A percentile compares a stretch with the other conserved stretches of the same genome.
These are phyloP conservation scores for Antennarius maculatus DNA, from an alignment of 2,797 vertebrate species.

Conservation along the genomic window DNA sequence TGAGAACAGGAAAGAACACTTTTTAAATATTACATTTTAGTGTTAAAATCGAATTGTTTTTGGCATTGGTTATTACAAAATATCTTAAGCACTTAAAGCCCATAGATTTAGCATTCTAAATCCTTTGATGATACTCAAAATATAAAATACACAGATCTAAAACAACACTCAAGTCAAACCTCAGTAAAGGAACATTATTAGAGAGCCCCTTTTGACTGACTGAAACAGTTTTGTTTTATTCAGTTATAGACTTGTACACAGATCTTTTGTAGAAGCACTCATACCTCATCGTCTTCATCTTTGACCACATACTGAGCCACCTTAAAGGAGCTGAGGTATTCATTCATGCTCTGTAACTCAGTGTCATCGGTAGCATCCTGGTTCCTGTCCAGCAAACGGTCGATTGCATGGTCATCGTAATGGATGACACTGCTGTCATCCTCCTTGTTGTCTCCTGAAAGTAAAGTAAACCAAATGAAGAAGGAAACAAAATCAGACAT, in stretches of 20 bases:
- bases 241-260: neutral
- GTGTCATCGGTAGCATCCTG: constrained; percentile 96
- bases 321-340: constrained; percentile 99
- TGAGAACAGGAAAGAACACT: neutral
- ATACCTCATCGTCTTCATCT: constrained; percentile 96
- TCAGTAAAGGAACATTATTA: neutral
- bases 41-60: too few species aligned
- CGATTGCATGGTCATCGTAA: constrained; percentile 96
- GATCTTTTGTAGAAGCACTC: constrained; percentile 36
- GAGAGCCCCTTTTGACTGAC: neutral
- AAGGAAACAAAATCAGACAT: neutral
- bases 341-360: constrained; percentile 98
- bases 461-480: constrained; percentile 13
- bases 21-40: neutral
- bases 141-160: neutral
- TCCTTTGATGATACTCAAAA: neutral
- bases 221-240: neutral
- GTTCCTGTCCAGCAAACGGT: constrained; percentile 92
- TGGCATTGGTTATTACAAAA: too few species aligned
- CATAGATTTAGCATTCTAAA: neutral
- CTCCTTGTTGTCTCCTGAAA: constrained; percentile 92
- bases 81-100: neutral
- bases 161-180: neutral
- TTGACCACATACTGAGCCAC: constrained; percentile 99
- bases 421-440: constrained; percentile 98